Evolutionary conservation across 2,888 invertebrate species (phyloP), one percentile per base, ranked within the genome.

Genomic region (Elegia similella): DNA sequence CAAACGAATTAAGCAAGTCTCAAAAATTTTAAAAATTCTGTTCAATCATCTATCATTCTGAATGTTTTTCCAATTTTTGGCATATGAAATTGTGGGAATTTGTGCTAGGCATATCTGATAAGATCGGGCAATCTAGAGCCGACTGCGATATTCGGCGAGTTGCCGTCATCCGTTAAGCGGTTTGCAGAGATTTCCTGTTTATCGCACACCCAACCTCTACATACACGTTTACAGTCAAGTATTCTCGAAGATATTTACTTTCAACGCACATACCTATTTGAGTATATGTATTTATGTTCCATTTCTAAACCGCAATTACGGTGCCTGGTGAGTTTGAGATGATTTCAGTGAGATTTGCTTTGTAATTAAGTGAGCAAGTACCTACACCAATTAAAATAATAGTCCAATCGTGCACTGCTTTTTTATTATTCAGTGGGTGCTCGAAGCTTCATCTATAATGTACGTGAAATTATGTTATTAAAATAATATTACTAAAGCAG

Each of bases 401-500:
- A 10, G n/a, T 38, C 12, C 38, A 38, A 38, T 38, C 12, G 38
- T 38, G 38, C 38, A 38, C 38, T 38, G n/a, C n/a, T 38, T 38
- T 38, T 38, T 12, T n/a, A 38, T 47, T 38, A 44, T 42, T 42
- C 42, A 38, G 38, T 53, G 34, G 23, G 43, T 57, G 34, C 46
- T 15, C 12, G 38, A 12, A 38, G 38, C 38, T 38, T 38, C 38
- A 38, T 38, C 38, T 38, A 38, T 12, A 38, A 38, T 38, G n/a
- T 38, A 38, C n/a, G 38, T 38, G 38, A n/a, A 12, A 38, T 38
- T 38, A 38, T 12, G 10, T 38, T 38, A 38, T 38, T 38, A 12
- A 34, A 34, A 34, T 34, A 34, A 10, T 34, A 34, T 34, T 34
- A 34, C 10, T 6, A 34, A 34, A 38, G 38, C 38, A 12, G 16